A percentile compares a stretch with the other conserved stretches of the same genome.
These are phyloP conservation scores for Bacillus rossius DNA, from an alignment of 1,140 invertebrate species.

Conservation along the genomic window DNA sequence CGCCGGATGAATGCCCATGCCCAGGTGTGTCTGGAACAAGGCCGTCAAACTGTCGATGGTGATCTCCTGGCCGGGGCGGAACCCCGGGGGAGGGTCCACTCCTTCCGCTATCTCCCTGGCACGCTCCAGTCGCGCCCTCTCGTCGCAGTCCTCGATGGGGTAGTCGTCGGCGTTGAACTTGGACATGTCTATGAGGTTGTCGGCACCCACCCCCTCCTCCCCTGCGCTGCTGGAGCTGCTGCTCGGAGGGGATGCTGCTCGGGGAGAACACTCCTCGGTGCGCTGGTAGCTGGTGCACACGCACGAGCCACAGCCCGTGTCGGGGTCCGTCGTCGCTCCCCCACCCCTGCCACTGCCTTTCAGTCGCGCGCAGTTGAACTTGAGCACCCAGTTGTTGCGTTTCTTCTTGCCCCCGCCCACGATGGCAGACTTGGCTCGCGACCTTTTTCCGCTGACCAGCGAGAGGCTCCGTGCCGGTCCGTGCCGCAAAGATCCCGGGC, in stretches of 20 bases:
- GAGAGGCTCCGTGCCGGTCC: slow-evolving; percentile 6
- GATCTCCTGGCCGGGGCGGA: slow-evolving; percentile 47
- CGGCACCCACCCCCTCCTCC: slow-evolving; percentile 4
- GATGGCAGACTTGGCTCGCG: slow-evolving; percentile 2
- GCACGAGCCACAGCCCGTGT: slow-evolving; percentile 38
- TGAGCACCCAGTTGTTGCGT: slow-evolving; percentile 54
- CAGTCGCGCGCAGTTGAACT: slow-evolving; percentile 52
- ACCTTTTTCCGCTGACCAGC: slow-evolving; percentile 4
- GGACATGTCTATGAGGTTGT: slow-evolving; percentile 34
- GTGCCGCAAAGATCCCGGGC: neutral
- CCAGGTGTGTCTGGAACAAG: slow-evolving; percentile 52
- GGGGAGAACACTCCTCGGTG: slow-evolving; percentile 36
- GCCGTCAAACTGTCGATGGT: slow-evolving; percentile 54
- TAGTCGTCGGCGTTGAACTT: slow-evolving; percentile 40
- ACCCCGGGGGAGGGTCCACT: slow-evolving; percentile 60
- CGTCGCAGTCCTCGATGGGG: slow-evolving; percentile 61
- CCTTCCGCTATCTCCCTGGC: slow-evolving; percentile 72
- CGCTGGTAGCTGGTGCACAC: slow-evolving; percentile 55
- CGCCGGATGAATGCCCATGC: slow-evolving; percentile 40
- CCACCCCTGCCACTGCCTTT: slow-evolving; percentile 44
- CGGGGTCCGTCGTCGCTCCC: slow-evolving; percentile 43
- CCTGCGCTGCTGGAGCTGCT: neutral
- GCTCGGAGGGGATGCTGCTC: neutral
- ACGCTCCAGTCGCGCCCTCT: slow-evolving; percentile 58
- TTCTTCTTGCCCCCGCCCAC: slow-evolving; percentile 42